Base-by-base conservation (phyloP, 2,888 invertebrate species). In the Ichneumoninae sp. region DNA sequence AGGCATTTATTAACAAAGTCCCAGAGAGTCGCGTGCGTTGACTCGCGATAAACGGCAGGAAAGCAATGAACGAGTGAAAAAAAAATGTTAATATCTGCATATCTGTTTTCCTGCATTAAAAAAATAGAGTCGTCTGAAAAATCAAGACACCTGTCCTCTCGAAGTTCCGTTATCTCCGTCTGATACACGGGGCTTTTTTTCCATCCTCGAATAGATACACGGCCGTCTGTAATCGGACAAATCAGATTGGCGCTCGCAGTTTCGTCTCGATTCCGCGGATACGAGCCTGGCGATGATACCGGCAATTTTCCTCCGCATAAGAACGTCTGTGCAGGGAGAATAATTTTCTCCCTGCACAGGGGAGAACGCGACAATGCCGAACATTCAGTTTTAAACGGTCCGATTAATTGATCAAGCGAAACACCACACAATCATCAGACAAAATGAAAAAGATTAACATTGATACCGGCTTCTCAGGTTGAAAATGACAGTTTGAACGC, bases 1-100 rank as follows among this genome's bases (percentile, higher is more conserved):
- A 33, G 69, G 65, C 44, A 69, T 70, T 33, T 77, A 74, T 68
- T 80, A 77, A 65, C 54, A 36, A 74, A 52, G 72, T 72, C 26
- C n/a, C 26, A 7, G 3, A 10, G 26, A 8, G 36, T 60, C 26
- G 57, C 60, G 72, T 72, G 60, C 57, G 57, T n/a, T 3, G 40
- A 26, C 44, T 8, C 36, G 22, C 52, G 33, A 71, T 54, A 71
- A 10, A 54, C 52, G 19, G 0, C 19, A 22, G 52, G 36, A 52
- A 33, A 22, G 54, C 33, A 52, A 19, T 22, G 44, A 47, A 68
- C 40, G 13, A 40, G 47, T 6, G 6, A 19, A 30, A n/a, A 7
- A 40, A 13, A 70, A 70, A 30, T 22, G 47, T 57, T 26, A 57
- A 10, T 13, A 3, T 26, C 26, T 10, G 13, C 3, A 7, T 54